These are phyloP conservation scores for Montipora capricornis DNA, from an alignment of 64 coral and sea anemone species.

Conservation along the genomic window DNA sequence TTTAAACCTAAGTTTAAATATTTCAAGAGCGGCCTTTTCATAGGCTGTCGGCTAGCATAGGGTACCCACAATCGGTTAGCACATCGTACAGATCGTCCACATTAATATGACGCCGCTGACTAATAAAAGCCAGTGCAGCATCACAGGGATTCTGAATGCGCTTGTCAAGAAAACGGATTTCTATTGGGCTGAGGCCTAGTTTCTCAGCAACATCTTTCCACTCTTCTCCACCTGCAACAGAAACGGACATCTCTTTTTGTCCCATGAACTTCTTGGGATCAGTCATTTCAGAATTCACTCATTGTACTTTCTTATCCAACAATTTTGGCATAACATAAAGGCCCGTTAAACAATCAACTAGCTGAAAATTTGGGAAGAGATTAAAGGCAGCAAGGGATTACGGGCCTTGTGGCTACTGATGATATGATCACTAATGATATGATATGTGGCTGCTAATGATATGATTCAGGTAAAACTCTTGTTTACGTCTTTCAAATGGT, in stretches of 20 bases:
- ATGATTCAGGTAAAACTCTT: no score
- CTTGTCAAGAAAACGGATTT: not conserved
- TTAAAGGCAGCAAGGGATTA: no score
- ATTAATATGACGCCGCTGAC: not conserved
- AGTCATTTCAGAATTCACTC: not conserved
- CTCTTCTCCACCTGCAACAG: not conserved
- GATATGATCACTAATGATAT: no score
- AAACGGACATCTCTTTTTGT: not conserved
- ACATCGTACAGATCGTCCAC: conserved; percentile 1
- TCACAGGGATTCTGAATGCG: not conserved
- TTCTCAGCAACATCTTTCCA: not conserved
- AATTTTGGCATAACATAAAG: no score
- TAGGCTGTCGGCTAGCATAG: not conserved
- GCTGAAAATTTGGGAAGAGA: no score
- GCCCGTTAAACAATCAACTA: no score
- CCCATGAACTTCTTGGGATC: not conserved
- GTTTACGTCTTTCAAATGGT: no score
- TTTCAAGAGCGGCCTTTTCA: not conserved
- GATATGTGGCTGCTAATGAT: no score
- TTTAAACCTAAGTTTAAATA: no score
- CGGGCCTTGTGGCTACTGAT: no score
- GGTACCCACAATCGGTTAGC: not conserved
- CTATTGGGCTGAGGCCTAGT: not conserved
- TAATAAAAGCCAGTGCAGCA: not conserved
- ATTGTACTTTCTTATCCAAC: no score